These are phyloP conservation scores for Chiloscyllium plagiosum DNA, from an alignment of 2,113 vertebrate genomes.

Conservation along the genomic window DNA sequence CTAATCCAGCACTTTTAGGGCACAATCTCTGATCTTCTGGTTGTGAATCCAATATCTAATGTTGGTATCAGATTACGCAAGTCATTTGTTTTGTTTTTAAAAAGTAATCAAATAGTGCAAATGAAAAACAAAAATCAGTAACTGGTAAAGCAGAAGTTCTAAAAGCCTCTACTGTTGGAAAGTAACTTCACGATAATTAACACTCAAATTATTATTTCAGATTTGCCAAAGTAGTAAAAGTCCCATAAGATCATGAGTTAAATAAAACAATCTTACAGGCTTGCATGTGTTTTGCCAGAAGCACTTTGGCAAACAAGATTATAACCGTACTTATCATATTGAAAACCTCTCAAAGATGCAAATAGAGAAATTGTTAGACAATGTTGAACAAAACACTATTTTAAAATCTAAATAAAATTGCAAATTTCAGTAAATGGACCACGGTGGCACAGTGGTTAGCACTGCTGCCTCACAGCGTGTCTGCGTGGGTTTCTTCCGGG, in stretches of 20 bases:
- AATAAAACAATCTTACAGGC: slow-evolving; percentile 9
- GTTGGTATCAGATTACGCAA: not conserved
- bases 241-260: slow-evolving; percentile 28
- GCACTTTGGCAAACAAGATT: slow-evolving; percentile 29
- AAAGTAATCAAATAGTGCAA: not conserved
- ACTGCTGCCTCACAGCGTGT: too few relatives aligned
- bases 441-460: too few relatives aligned
- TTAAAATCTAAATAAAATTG: not conserved
- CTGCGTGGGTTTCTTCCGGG: too few relatives aligned
- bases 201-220: slow-evolving; percentile 4
- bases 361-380: not conserved
- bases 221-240: slow-evolving; percentile 29
- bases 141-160: not conserved
- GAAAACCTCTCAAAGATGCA: not conserved
- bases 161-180: not conserved
- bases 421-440: not conserved
- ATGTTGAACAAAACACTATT: not conserved
- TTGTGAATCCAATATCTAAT: not conserved
- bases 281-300: slow-evolving; percentile 29
- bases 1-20: not conserved
- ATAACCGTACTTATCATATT: not conserved
- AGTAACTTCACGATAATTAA: slow-evolving; percentile 6
- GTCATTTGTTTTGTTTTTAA: not conserved
- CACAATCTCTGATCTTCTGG: not conserved
- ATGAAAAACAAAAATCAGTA: not conserved